Conservation (phyloP, 2,888 invertebrate genomes). For the Eupithecia subumbrata region DNA sequence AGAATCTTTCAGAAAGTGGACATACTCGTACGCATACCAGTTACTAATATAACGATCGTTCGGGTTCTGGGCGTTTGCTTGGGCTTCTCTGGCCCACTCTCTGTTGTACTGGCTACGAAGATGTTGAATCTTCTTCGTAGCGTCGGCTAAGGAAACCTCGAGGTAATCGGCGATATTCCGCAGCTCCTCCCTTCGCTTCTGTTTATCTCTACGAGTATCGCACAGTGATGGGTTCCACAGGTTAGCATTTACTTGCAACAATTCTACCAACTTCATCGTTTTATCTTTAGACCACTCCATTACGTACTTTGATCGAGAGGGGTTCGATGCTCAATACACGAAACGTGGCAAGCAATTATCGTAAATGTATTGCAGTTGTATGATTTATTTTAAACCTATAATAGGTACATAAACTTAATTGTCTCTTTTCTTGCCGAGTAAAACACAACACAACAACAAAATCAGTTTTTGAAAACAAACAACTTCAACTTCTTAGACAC, state of each 20-base stretch:
- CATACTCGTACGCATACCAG: constrained; percentile 84
- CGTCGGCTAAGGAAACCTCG: constrained; percentile 72
- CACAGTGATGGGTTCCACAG: constrained; percentile 77
- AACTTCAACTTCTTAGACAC: too few relatives aligned
- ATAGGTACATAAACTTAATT: too few relatives aligned
- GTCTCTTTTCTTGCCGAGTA: too few relatives aligned
- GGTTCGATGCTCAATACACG: not conserved
- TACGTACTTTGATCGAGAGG: not conserved
- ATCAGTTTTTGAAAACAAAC: not conserved
- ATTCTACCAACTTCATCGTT: constrained; percentile 75
- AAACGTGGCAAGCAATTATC: not conserved
- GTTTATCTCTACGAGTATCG: constrained; percentile 74
- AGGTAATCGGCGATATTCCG: constrained; percentile 70
- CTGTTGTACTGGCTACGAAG: constrained; percentile 85
- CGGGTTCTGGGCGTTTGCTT: constrained; percentile 78
- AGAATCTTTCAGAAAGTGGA: constrained; percentile 84
- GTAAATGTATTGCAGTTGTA: not conserved
- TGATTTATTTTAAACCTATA: not conserved
- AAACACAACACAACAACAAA: not conserved
- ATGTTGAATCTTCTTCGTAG: constrained; percentile 85
- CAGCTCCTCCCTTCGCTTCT: constrained; percentile 75
- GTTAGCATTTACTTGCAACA: constrained; percentile 73
- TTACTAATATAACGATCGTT: constrained; percentile 80
- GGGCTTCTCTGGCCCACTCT: constrained; percentile 82
- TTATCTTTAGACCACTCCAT: constrained; percentile 82